Conservation (phyloP, 1,140 invertebrate species). For the Aphelinus certus region DNA sequence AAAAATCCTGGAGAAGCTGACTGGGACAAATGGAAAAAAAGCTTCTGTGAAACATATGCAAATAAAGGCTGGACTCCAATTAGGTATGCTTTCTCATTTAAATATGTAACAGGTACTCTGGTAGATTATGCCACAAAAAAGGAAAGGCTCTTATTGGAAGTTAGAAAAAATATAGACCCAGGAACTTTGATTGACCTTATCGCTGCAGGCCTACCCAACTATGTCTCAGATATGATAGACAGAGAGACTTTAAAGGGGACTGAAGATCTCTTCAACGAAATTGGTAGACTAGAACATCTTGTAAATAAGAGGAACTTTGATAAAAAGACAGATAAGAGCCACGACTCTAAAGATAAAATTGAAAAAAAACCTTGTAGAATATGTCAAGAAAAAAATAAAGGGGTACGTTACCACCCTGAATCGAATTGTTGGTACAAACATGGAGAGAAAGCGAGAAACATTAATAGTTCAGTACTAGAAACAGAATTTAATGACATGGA, state of each 20-base stretch:
- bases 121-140: slow-evolving; percentile 9
- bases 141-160: slow-evolving; percentile 1
- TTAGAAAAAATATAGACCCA: neutral
- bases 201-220: neutral
- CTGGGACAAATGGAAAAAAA: neutral
- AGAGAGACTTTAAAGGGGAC: slow-evolving; percentile 16
- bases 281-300: slow-evolving; percentile 12
- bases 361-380: slow-evolving; percentile 7
- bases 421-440: slow-evolving; percentile 35
- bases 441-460: slow-evolving; percentile 20
- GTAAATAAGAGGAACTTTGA: slow-evolving; percentile 11
- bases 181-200: neutral
- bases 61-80: slow-evolving; percentile 1
- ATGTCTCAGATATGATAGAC: neutral
- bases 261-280: slow-evolving; percentile 26
- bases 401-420: slow-evolving; percentile 18
- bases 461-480: slow-evolving; percentile 35
- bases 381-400: neutral
- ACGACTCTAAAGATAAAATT: neutral
- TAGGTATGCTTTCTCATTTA: neutral
- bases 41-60: neutral
- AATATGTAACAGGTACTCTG: neutral
- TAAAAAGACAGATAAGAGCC: slow-evolving; percentile 1
- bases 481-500: slow-evolving; percentile 25
- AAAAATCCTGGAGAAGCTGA: neutral